Percentiles rank a stretch among this genome's conserved stretches.
Conservation (phyloP, 2,113 vertebrate species). For the Aegithalos caudatus region DNA sequence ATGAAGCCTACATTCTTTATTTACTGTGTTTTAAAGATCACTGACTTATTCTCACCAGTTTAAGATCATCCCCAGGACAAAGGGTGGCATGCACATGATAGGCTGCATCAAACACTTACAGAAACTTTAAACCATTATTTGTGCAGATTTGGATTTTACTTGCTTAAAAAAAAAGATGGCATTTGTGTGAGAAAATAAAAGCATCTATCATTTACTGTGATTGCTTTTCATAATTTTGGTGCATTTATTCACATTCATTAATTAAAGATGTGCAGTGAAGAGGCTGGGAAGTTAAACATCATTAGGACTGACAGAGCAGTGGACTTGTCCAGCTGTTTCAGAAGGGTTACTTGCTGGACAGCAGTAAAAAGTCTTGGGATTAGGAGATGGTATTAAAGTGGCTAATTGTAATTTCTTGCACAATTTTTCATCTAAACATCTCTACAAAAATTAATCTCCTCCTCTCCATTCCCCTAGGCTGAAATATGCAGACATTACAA, state of each 20-base stretch:
- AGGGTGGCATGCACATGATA: background rate
- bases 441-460: background rate
- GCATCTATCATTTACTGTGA: background rate
- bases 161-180: background rate
- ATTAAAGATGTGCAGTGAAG: background rate
- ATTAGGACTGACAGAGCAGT: background rate
- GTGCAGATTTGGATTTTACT: background rate
- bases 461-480: background rate
- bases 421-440: background rate
- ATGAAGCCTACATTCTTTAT: background rate
- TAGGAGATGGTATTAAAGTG: background rate
- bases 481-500: background rate
- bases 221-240: background rate
- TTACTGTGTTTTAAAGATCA: background rate
- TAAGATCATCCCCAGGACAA: too few species aligned
- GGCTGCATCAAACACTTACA: background rate
- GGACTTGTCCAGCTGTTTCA: background rate
- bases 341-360: background rate
- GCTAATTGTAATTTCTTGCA: background rate
- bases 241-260: background rate
- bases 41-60: background rate
- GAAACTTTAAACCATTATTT: background rate
- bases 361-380: background rate
- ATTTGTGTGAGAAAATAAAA: background rate
- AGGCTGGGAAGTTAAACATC: background rate